These are phyloP conservation scores for Sebastes goodei DNA, from an alignment of 2,797 vertebrate species.

Conservation along the genomic window DNA sequence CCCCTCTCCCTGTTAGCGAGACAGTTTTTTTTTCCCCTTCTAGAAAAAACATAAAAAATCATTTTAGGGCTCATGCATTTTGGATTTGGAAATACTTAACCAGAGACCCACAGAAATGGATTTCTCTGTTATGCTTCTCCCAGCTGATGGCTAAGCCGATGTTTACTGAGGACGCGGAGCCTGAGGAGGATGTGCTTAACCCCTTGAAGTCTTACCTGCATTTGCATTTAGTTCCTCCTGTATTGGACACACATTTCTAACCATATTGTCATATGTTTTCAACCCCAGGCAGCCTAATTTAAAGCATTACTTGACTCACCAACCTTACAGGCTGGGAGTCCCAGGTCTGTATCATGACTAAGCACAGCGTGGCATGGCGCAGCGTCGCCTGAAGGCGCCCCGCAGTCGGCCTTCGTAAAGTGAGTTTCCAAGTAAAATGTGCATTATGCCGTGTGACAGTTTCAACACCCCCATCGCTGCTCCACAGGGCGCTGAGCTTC, in stretches of 20 bases:
- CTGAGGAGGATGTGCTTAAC: conserved; percentile 31
- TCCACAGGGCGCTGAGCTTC: conserved; percentile 57
- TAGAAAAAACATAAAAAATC: conserved; percentile 52
- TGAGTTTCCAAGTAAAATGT: conserved; percentile 65
- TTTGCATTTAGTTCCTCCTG: conserved; percentile 9
- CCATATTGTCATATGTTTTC: conserved; percentile 40
- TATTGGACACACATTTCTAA: conserved; percentile 30
- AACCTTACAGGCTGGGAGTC: conserved; percentile 45
- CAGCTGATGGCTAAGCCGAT: conserved; percentile 45
- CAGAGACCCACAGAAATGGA: conserved; percentile 38
- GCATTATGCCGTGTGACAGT: conserved; percentile 69
- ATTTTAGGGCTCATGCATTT: conserved; percentile 68
- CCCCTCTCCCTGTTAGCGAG: background rate
- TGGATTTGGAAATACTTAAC: conserved; percentile 57
- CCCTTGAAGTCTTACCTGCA: conserved; percentile 14
- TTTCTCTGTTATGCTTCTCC: conserved; percentile 45
- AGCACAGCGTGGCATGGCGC: conserved; percentile 55
- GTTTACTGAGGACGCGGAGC: conserved; percentile 43
- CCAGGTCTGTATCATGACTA: conserved; percentile 62
- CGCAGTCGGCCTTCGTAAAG: conserved; percentile 54
- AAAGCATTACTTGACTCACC: conserved; percentile 57
- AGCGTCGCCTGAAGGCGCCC: conserved; percentile 61
- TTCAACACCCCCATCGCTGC: conserved; percentile 59
- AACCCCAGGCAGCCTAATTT: conserved; percentile 44
- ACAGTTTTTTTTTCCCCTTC: background rate